phyloP scores from a whole-genome alignment of 1,140 invertebrate species.

The Drosophila prosaltans region DNA sequence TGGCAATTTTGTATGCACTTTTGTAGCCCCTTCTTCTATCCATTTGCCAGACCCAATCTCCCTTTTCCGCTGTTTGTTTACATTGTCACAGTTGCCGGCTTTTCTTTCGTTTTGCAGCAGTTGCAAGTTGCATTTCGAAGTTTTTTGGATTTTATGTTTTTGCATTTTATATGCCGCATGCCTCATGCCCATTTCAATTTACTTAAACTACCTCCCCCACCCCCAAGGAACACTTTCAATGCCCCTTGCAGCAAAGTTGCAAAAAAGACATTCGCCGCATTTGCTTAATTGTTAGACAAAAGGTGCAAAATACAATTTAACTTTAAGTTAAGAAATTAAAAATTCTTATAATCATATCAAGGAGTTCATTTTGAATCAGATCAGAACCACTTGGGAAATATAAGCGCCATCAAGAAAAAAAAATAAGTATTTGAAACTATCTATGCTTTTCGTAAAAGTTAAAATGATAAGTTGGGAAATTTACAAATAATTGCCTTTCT shows the following conservation, averaged over 20 bases:
- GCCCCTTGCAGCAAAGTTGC: not conserved
- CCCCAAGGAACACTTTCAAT: not conserved
- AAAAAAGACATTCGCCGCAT: slow-evolving; percentile 48
- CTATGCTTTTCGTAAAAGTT: too few species aligned
- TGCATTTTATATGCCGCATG: slow-evolving; percentile 70
- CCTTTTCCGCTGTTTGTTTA: slow-evolving; percentile 67
- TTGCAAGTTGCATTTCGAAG: slow-evolving; percentile 68
- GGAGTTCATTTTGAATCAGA: not conserved
- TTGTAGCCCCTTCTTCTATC: slow-evolving; percentile 33
- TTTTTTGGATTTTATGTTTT: slow-evolving; percentile 70
- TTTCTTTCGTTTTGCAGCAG: slow-evolving; percentile 51
- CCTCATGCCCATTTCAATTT: slow-evolving; percentile 27
- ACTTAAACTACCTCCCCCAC: not conserved
- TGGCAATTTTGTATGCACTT: slow-evolving; percentile 78
- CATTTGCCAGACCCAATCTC: not conserved
- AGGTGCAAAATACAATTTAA: slow-evolving; percentile 5
- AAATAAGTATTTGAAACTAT: too few species aligned
- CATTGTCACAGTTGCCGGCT: slow-evolving; percentile 75
- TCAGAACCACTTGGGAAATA: not conserved
- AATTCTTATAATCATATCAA: too few species aligned
- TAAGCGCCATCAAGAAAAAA: not conserved
- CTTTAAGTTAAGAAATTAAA: not conserved
- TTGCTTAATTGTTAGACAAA: slow-evolving; percentile 66
- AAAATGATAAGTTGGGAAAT: too few species aligned
- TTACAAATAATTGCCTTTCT: too few species aligned